Evolutionary conservation across 2,888 invertebrate genomes (phyloP).

Genomic region (Girardia tigrina): DNA sequence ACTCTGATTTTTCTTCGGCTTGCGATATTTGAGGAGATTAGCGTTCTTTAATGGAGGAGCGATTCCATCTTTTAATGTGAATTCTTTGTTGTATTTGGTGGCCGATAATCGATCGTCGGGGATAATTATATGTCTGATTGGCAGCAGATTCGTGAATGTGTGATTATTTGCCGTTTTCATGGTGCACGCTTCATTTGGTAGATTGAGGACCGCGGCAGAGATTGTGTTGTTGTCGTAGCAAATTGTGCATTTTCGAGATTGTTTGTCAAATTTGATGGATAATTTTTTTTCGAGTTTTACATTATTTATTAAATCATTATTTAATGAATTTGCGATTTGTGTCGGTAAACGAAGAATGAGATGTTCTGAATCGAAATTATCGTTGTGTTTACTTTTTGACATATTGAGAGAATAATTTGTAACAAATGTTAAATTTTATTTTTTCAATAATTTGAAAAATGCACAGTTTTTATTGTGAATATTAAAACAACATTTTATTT

Average conservation of each 20-base stretch:
- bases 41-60: not conserved
- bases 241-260: not conserved
- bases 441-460: too few species aligned
- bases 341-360: not conserved
- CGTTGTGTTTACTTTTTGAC: not conserved
- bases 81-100: not conserved
- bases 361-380: not conserved
- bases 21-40: not conserved
- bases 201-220: not conserved
- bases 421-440: too few species aligned
- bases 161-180: not conserved
- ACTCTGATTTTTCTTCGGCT: not conserved
- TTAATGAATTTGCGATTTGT: not conserved
- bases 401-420: too few species aligned
- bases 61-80: not conserved
- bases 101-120: not conserved
- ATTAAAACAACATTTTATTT: too few species aligned
- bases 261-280: not conserved
- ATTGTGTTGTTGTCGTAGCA: not conserved
- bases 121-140: not conserved
- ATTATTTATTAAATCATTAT: not conserved
- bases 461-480: too few species aligned
- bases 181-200: not conserved
- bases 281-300: not conserved
- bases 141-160: not conserved